Evolutionary conservation across 30 jellyfish, hydroid and myxozoan species (phyloP), one percentile per base, ranked within the genome.

Genomic region (Phacellophora camtschatica): DNA sequence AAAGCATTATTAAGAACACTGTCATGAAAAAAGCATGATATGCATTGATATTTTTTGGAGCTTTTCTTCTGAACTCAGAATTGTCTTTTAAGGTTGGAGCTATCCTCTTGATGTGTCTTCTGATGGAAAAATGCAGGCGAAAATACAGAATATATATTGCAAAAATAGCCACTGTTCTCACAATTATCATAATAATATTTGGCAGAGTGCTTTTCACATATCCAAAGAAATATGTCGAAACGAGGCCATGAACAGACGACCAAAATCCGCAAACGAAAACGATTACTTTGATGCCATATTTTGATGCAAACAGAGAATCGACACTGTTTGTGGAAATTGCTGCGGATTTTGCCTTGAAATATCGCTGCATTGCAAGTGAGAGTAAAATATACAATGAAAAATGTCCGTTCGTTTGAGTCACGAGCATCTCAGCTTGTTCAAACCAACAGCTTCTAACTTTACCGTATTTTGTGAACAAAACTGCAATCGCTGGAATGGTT

Each of bases 341-440:
- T 7, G 25, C 16, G 51, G 39, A 19, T 25, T 33, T 66, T 24
- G 54, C 19, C 53, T 53, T 50, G 43, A 32, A 27, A 54, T 4
- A 72, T 45, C 86, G 31, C 64, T 72, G 86, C 62, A 53, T 2
- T 8, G 86, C 86, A 19, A 72, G 51, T 24, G 64, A 12, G 74
- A 72, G 29, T 16, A 67, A 50, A 6, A 72, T 56, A 30, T 72
- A 72, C 27, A 72, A 56, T 8, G 86, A 72, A 20, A 72, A 53
- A 34, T 72, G 86, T 0, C 86, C 86, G 39, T 72, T 72, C 22
- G 39, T 20, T 20, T 33, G 74, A 23, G 64, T 74, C 15, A 72
- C 19, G 49, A 49, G 54, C 37, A 72, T 41, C 59, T 50, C 10
- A 29, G 36, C 19, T 23, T 74, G 55, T 32, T 72, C 86, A 4